Percentiles rank a stretch among this genome's conserved stretches.
phyloP scores from a whole-genome alignment of 2,113 vertebrate genomes.

The Malurus elegans region DNA sequence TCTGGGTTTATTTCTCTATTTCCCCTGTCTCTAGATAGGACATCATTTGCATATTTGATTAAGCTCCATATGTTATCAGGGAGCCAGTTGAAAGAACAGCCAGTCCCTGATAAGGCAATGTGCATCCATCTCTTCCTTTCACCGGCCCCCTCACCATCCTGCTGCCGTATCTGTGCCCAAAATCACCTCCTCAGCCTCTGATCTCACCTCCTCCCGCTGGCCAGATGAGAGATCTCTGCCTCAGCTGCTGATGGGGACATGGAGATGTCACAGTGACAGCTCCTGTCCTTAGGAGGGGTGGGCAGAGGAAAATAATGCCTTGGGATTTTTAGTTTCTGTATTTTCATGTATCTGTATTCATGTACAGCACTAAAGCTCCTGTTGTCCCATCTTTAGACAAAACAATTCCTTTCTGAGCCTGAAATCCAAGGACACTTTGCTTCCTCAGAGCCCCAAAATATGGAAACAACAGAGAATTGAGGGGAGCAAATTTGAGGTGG shows the following conservation, averaged over 20 bases:
- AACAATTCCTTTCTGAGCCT: too few species aligned
- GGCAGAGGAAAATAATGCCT: neutral
- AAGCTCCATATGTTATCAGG: constrained; percentile 70
- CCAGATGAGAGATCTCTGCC: neutral
- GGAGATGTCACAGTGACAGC: neutral
- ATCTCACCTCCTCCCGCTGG: neutral
- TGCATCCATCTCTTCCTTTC: constrained; percentile 29
- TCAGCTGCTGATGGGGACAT: neutral
- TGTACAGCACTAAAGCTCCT: too few species aligned
- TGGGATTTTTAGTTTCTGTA: too few species aligned
- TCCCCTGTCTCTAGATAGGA: constrained; percentile 53
- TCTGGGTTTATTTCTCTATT: constrained; percentile 46
- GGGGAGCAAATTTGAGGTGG: too few species aligned
- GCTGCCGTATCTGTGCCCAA: neutral
- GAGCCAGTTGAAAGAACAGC: constrained; percentile 58
- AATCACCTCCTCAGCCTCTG: neutral
- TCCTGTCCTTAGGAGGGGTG: neutral
- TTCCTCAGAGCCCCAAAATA: too few species aligned
- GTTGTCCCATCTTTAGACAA: too few species aligned
- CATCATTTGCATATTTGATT: constrained; percentile 73
- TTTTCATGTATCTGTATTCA: too few species aligned
- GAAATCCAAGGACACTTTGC: too few species aligned
- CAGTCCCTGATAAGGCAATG: constrained; percentile 44
- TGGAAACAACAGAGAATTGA: too few species aligned
- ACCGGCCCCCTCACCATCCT: neutral